A percentile compares a stretch with the other conserved stretches of the same genome.
Evolutionary conservation across 2,797 vertebrate genomes (phyloP).

Genomic region (Pipistrellus pipistrellus): DNA sequence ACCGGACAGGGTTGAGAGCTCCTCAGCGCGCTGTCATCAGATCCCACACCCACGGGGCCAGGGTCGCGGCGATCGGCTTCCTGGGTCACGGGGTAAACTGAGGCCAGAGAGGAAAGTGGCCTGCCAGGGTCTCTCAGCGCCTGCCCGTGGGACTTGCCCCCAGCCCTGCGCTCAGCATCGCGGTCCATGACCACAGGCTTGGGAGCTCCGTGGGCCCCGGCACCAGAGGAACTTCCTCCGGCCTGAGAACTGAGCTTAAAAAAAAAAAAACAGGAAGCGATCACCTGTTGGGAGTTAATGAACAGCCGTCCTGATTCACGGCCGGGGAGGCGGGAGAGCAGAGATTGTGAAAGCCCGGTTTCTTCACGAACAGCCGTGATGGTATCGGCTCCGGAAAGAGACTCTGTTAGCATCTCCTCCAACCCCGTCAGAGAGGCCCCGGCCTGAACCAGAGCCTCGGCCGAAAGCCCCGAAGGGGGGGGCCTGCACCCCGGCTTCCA

Average conservation of each 20-base stretch:
- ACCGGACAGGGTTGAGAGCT: fast-evolving
- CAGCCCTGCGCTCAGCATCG: fast-evolving
- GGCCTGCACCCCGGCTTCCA: background rate
- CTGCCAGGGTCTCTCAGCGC: background rate
- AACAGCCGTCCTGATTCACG: constrained; percentile 87
- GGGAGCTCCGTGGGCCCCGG: background rate
- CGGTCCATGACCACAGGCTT: background rate
- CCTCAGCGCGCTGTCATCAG: fast-evolving
- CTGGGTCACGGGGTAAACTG: background rate
- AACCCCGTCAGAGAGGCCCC: background rate
- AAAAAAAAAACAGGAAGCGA: constrained; percentile 84
- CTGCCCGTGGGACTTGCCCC: background rate
- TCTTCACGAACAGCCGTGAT: constrained; percentile 73
- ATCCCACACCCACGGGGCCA: fast-evolving
- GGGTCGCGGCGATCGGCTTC: background rate
- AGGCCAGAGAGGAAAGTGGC: background rate
- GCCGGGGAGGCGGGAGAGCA: constrained; percentile 81
- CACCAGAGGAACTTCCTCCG: constrained; percentile 83
- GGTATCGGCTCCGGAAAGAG: constrained; percentile 78
- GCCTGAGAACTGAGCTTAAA: constrained; percentile 51
- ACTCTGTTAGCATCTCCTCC: constrained; percentile 51
- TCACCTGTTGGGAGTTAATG: constrained; percentile 87
- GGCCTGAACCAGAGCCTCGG: background rate
- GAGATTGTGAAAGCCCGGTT: constrained; percentile 85
- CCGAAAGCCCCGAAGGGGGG: fast-evolving